Evolutionary conservation across 2,888 invertebrate species (phyloP).

Genomic region (Mayetiola destructor): DNA sequence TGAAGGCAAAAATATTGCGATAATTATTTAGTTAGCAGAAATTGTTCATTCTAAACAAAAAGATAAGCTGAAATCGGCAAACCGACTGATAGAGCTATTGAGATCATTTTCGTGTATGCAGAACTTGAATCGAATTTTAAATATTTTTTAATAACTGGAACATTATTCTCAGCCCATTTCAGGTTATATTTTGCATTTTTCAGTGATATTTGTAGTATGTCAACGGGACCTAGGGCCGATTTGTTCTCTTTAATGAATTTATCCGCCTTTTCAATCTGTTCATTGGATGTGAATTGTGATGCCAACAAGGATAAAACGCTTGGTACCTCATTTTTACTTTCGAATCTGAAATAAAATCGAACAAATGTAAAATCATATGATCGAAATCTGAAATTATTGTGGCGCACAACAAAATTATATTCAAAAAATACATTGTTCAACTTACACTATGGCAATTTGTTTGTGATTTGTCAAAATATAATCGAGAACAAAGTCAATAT

Average conservation of each 20-base stretch:
- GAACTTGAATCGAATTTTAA: too few species aligned
- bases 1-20: too few species aligned
- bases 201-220: conserved; percentile 23
- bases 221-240: conserved; percentile 24
- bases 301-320: conserved; percentile 29
- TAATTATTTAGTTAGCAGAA: too few species aligned
- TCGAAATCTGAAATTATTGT: neutral
- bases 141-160: conserved; percentile 24
- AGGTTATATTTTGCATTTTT: conserved; percentile 27
- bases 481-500: neutral
- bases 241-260: conserved; percentile 24
- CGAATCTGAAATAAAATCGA: neutral
- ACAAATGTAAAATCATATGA: conserved; percentile 3
- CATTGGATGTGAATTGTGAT: conserved; percentile 27
- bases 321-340: conserved; percentile 19
- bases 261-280: conserved; percentile 24
- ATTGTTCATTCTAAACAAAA: too few species aligned
- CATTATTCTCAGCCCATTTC: conserved; percentile 25
- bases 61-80: too few species aligned
- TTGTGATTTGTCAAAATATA: conserved; percentile 13
- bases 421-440: too few species aligned
- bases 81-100: too few species aligned
- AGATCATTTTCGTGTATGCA: too few species aligned
- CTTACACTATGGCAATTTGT: neutral
- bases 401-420: neutral